These are phyloP conservation scores for Bemisia tabaci DNA, from an alignment of 1,140 invertebrate genomes.

Conservation along the genomic window DNA sequence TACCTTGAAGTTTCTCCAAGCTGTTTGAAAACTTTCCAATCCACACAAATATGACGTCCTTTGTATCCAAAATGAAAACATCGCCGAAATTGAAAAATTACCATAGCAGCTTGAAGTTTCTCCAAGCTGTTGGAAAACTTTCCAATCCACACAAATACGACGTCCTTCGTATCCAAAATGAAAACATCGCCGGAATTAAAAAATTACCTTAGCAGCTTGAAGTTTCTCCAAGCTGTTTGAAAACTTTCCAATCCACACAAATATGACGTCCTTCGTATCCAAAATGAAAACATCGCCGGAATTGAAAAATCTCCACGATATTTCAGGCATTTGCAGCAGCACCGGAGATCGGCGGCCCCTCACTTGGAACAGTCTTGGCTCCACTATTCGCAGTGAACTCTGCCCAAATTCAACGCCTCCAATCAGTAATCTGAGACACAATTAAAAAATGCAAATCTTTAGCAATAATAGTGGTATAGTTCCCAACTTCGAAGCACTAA, in stretches of 20 bases:
- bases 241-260: slow-evolving; percentile 69
- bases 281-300: slow-evolving; percentile 77
- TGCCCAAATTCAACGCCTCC: slow-evolving; percentile 42
- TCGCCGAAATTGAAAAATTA: slow-evolving; percentile 62
- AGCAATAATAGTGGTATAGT: no score
- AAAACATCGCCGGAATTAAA: slow-evolving; percentile 80
- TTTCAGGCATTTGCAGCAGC: slow-evolving; percentile 47
- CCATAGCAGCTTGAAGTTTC: slow-evolving; percentile 47
- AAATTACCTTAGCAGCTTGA: slow-evolving; percentile 40
- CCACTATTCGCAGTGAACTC: slow-evolving; percentile 35
- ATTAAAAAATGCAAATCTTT: slow-evolving; percentile 1
- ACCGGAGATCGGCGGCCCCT: slow-evolving; percentile 52
- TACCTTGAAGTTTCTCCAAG: slow-evolving; percentile 49
- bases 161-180: slow-evolving; percentile 52
- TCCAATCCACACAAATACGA: slow-evolving; percentile 73
- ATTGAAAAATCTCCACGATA: slow-evolving; percentile 68
- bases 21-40: slow-evolving; percentile 56
- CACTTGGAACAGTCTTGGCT: slow-evolving; percentile 49
- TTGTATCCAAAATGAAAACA: slow-evolving; percentile 67
- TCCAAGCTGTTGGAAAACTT: slow-evolving; percentile 49
- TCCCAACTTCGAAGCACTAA: no score
- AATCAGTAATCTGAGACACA: slow-evolving; percentile 39
- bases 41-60: slow-evolving; percentile 60
- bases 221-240: slow-evolving; percentile 54
- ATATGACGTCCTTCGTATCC: slow-evolving; percentile 50